Evolutionary conservation across 2,888 invertebrate genomes (phyloP), one percentile per base, ranked within the genome.

Genomic region (Leptopilina drosophilae): DNA sequence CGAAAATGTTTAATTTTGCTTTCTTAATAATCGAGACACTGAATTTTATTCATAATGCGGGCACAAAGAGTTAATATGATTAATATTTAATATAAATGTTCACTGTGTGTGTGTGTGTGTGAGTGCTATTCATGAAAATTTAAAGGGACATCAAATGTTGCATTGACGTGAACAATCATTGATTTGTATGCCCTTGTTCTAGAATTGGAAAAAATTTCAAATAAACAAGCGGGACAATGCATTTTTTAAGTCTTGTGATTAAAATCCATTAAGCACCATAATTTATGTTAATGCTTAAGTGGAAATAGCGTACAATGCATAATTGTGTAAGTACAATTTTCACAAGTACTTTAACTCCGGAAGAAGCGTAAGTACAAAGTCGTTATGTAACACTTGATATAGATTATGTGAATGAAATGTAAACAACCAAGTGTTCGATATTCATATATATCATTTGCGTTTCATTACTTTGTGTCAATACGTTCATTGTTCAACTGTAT

Each of bases 111-210:
- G 20, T 20, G 20, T 20, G 20, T 20, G 20, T 20, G 20, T 20
- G n/a, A n/a, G 20, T 46, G 46, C 15, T 46, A 42, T 49, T 49
- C 26, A 53, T 69, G 4, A 53, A 53, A 69, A 69, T 20, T 69
- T 53, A 33, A 53, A 69, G 53, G 53, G 12, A 20, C 20, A 53
- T 46, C 46, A 49, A 69, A 69, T 69, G 49, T 69, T 53, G 53
- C 20, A 26, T 53, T 69, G n/a, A 69, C 14, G 33, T 40, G 20
- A 42, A 53, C 14, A 26, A 69, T 49, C 49, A 69, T 69, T 69
- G 69, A 69, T 69, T 33, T 49, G 20, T 62, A 62, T 49, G 69
- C 69, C 69, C 69, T 53, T 53, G 69, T 53, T 69, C 69, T 33
- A 69, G 33, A 69, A 53, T 49, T 53, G 12, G 0, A 14, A 33